These are phyloP conservation scores for Hipparchia semele DNA, from an alignment of 2,888 invertebrate genomes.

Conservation along the genomic window DNA sequence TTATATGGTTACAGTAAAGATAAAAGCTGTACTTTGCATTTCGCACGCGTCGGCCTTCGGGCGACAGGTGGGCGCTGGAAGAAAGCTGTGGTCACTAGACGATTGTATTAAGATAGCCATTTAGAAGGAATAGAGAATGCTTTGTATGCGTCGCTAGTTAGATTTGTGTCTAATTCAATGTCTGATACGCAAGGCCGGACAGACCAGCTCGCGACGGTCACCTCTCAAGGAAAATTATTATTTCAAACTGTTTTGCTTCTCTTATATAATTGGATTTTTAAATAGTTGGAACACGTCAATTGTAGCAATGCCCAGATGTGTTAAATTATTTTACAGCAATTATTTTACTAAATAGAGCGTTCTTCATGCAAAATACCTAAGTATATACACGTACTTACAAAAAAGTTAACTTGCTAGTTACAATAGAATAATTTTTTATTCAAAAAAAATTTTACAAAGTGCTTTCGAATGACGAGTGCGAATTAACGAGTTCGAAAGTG, in stretches of 20 bases:
- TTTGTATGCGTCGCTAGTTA: slow-evolving; percentile 17
- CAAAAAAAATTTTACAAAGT: too few species aligned
- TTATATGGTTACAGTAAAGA: slow-evolving; percentile 14
- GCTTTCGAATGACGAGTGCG: too few species aligned
- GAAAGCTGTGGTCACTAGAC: slow-evolving; percentile 51
- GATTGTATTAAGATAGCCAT: slow-evolving; percentile 54
- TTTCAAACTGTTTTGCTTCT: not conserved
- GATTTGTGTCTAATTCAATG: slow-evolving; percentile 25
- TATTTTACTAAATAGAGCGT: too few species aligned
- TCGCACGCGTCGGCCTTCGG: slow-evolving; percentile 36
- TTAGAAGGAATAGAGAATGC: slow-evolving; percentile 41
- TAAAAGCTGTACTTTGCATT: slow-evolving; percentile 21
- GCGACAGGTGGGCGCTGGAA: slow-evolving; percentile 54
- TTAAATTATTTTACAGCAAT: too few species aligned
- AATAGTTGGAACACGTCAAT: too few species aligned
- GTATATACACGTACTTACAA: too few species aligned
- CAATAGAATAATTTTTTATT: too few species aligned
- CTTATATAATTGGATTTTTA: too few species aligned
- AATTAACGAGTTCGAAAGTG: too few species aligned
- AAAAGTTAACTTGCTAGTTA: too few species aligned
- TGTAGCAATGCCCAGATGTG: too few species aligned
- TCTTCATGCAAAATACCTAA: too few species aligned
- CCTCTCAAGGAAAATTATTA: not conserved
- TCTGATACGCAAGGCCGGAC: slow-evolving; percentile 2
- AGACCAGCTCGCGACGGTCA: not conserved